Evolutionary conservation across 2,888 invertebrate species (phyloP).

Genomic region (Xestia sexstrigata): DNA sequence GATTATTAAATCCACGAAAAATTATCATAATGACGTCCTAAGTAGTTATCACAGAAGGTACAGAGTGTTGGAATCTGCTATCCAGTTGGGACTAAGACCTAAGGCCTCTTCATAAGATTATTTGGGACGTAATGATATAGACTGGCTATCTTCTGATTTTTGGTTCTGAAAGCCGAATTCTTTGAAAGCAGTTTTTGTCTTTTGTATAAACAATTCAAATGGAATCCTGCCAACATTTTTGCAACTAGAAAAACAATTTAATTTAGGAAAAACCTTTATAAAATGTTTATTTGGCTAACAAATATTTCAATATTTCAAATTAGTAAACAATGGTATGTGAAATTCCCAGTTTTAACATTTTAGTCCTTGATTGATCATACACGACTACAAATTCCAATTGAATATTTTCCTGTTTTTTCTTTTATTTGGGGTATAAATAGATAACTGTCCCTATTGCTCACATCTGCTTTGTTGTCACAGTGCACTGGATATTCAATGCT

Average conservation of each 20-base stretch:
- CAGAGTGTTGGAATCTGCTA: no score
- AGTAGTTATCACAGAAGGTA: no score
- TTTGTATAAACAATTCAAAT: neutral
- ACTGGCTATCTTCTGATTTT: no score
- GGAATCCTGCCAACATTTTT: neutral
- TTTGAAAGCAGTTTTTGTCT: neutral
- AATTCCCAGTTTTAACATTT: constrained; percentile 14
- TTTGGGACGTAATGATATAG: no score
- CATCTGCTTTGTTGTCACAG: neutral
- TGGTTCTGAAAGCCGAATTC: neutral
- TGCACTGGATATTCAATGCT: neutral
- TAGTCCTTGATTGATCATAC: neutral
- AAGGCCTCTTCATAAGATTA: no score
- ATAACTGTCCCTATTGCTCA: neutral
- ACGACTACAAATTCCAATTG: neutral
- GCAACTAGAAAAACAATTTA: neutral
- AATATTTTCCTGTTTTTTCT: neutral
- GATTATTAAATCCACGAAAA: no score
- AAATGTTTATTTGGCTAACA: constrained; percentile 6
- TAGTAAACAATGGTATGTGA: neutral
- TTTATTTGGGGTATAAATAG: neutral
- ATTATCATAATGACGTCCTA: no score
- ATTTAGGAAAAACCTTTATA: constrained; percentile 7
- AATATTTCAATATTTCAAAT: neutral
- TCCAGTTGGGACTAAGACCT: no score